Base-by-base conservation (phyloP, 2,797 vertebrate species). In the Pseudochromis fuscus region DNA sequence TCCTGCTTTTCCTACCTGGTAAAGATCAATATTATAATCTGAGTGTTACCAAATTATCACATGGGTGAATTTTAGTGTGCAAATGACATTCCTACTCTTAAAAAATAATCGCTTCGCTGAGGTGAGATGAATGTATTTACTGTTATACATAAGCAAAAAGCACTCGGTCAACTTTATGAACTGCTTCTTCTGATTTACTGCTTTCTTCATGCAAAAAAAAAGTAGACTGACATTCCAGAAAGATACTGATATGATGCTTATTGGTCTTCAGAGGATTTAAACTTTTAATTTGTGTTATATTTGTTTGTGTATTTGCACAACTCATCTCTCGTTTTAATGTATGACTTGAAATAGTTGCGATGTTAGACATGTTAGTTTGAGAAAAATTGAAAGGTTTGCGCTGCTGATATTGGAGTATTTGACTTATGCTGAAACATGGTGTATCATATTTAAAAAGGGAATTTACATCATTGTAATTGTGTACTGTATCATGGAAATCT, bases 371-470 rank as follows among this genome's bases (percentile, higher is more conserved):
- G 46, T n/a, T 70, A 55, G 49, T 57, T 60, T n/a, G 31, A 77
- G 70, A 52, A 21, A 69, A 68, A 31, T 44, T 58, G 25, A 82
- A 62, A 72, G 24, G 44, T 67, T 74, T 72, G 72, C 18, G 27
- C 81, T 83, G 72, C 81, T 80, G 48, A 70, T 44, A 28, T n/a
- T 70, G 49, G 77, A 49, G 18, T n/a, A 60, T 55, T 25, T 51
- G 61, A 63, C 59, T 67, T 49, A 55, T 70, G 49, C 68, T 79
- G 68, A 87, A 75, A 82, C 44, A 59, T 51, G 66, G 62, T 82
- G 73, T 78, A 89, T 86, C 73, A 72, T 89, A 86, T 87, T 79
- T 79, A 85, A 90, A 91, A 93, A 91, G 89, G 92, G 91, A 93
- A 91, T 82, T 84, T 59, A 76, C 58, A 67, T 84, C 61, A 75